phyloP scores from a whole-genome alignment of 2,888 invertebrate species.

The Thysanoteuthis rhombus region DNA sequence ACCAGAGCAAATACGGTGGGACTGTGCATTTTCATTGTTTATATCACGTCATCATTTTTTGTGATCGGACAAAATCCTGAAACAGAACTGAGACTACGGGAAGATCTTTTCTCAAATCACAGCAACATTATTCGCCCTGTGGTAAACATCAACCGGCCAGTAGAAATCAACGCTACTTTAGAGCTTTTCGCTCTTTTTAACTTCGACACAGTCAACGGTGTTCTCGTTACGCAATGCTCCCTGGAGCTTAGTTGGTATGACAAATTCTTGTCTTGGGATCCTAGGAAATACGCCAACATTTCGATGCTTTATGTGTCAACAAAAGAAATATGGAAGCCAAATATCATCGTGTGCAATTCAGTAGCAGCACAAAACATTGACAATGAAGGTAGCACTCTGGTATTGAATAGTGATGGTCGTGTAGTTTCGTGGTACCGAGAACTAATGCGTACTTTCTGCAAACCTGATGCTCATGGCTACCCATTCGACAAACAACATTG shows the following conservation, averaged over 20 bases:
- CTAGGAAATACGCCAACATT: background rate
- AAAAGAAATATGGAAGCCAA: background rate
- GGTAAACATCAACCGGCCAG: background rate
- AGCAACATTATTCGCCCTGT: background rate
- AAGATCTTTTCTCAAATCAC: background rate
- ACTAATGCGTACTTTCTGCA: too few relatives aligned
- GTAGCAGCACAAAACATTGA: too few relatives aligned
- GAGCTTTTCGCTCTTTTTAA: background rate
- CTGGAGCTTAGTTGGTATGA: slow-evolving; percentile 22
- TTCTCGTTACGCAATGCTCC: background rate
- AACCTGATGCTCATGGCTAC: too few relatives aligned
- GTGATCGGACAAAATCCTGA: background rate
- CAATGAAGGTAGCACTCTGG: too few relatives aligned
- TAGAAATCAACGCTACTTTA: background rate
- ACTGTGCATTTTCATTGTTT: background rate
- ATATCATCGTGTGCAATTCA: background rate
- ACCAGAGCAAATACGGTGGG: background rate
- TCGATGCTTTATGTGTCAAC: background rate
- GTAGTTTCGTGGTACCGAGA: too few relatives aligned
- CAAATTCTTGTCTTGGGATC: slow-evolving; percentile 29
- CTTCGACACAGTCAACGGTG: background rate
- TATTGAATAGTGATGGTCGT: too few relatives aligned
- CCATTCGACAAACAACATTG: too few relatives aligned
- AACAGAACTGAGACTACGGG: background rate
- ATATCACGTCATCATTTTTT: background rate